Base-by-base conservation (phyloP, 1,140 invertebrate species). In the Bathynomus jamesi region DNA sequence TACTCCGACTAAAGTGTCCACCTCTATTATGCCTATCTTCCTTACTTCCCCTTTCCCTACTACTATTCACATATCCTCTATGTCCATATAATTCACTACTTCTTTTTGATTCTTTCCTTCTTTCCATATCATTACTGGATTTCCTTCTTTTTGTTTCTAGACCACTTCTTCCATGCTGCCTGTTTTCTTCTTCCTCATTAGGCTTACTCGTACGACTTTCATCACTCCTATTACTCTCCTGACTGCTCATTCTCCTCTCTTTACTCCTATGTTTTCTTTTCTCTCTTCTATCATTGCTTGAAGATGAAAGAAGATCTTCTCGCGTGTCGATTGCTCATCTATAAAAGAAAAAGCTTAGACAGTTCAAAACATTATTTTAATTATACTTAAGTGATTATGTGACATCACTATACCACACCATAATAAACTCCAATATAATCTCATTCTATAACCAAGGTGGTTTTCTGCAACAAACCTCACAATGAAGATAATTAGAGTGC, bases 1-100 rank as follows among this genome's bases (percentile, higher is more conserved):
- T n/a, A n/a, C 70, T 74, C 17, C 67, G 24, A 31, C 66, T 72
- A 10, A 69, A 62, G 25, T 17, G 73, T n/a, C 69, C 71, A 62
- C 65, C 72, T 29, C 32, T 28, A 3, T 73, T 31, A 65, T 28
- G 28, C 7, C 65, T 67, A 13, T 28, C 30, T 25, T 13, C 61
- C 60, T 13, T 13, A 27, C 68, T 69, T 7, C 60, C 60, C 5
- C 27, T 25, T 13, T 8, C 27, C 60, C 7, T 25, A 7, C 71
- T n/a, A 31, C 62, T 70, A 75, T 28, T 27, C n/a, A 0, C 27
- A 27, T 28, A 21, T 62, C 25, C 21, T 8, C 27, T 64, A 13
- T 27, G 27, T 5, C 63, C 27, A 28, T 11, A 28, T 2, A 28
- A 8, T 30, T 65, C 63, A 28, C 10, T 28, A n/a, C 29, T 25